These are phyloP conservation scores for Myopa testacea DNA, from an alignment of 2,888 invertebrate species.

Conservation along the genomic window DNA sequence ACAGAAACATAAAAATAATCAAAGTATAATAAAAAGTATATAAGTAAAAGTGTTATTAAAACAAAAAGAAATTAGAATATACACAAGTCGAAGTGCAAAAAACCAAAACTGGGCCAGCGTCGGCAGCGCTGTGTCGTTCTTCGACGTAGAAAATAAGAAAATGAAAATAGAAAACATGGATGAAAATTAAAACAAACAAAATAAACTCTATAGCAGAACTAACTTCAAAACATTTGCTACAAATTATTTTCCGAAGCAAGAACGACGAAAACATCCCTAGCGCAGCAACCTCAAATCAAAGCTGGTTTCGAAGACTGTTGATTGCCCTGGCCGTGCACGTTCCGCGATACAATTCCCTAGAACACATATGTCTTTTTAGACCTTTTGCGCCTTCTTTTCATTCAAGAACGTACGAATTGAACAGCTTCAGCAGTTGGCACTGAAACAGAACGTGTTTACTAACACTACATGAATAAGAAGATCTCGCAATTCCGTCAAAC, in stretches of 20 bases:
- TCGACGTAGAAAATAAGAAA: neutral
- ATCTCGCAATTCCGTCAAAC: no score
- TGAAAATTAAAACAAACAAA: neutral
- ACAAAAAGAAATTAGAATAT: neutral
- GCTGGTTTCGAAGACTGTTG: conserved; percentile 5
- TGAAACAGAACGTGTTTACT: neutral
- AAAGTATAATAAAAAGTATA: neutral
- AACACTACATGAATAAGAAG: no score
- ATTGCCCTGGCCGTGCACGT: neutral
- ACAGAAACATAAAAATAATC: neutral
- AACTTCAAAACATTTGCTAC: neutral
- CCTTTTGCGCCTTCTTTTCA: neutral
- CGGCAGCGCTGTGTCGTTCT: neutral
- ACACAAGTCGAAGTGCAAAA: neutral
- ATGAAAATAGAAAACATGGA: neutral
- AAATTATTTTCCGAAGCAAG: neutral
- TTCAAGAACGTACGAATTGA: neutral
- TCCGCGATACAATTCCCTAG: neutral
- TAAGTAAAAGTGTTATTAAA: neutral
- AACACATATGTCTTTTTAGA: neutral
- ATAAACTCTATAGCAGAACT: neutral
- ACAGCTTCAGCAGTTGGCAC: neutral
- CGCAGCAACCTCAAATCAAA: neutral
- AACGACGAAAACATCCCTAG: neutral
- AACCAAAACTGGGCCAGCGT: neutral